Conservation (phyloP, 2,113 vertebrate species). For the Otus sunia region DNA sequence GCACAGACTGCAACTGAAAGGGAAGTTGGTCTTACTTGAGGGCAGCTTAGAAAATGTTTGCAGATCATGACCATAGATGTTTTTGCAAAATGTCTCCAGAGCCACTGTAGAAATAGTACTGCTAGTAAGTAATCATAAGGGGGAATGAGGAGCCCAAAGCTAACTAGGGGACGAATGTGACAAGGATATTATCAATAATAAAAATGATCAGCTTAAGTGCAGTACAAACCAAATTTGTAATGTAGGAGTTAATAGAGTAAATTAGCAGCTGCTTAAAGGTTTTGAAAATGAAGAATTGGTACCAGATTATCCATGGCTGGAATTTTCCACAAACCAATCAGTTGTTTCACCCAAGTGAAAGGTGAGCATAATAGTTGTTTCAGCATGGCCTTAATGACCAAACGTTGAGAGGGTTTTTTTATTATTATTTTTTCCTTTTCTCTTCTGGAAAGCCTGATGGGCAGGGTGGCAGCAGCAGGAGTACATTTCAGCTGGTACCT, state of each 20-base stretch:
- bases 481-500: neutral
- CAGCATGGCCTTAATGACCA: neutral
- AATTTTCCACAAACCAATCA: neutral
- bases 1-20: neutral
- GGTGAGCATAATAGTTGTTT: neutral
- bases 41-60: neutral
- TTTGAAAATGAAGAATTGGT: neutral
- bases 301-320: neutral
- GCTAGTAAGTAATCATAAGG: neutral
- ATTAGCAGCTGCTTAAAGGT: neutral
- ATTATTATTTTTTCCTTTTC: neutral
- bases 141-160: neutral
- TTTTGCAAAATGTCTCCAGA: neutral
- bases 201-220: neutral
- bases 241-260: neutral
- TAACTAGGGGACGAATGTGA: neutral
- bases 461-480: neutral
- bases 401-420: rapidly evolving
- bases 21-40: neutral
- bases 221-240: neutral
- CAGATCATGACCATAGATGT: neutral
- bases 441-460: neutral
- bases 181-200: neutral
- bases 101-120: neutral
- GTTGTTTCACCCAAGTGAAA: neutral